Evolutionary conservation across 1,140 invertebrate species (phyloP).

Genomic region (Drosophila lacertosa): DNA sequence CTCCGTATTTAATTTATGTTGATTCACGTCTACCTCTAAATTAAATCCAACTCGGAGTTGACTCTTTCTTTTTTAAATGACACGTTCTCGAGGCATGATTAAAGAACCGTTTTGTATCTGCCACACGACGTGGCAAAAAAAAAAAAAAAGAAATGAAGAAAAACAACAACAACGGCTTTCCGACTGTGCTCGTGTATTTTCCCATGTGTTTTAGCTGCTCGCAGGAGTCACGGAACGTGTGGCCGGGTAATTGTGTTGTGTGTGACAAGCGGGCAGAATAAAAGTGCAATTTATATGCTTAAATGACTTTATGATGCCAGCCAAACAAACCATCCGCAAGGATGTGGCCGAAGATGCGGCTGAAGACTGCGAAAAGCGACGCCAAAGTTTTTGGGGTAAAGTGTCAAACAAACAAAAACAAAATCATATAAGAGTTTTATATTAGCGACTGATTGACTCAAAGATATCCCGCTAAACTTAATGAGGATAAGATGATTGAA

Average conservation of each 20-base stretch:
- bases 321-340: background rate
- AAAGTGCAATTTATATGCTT: constrained; percentile 82
- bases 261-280: constrained; percentile 60
- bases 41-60: background rate
- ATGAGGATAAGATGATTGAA: no score
- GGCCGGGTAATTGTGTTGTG: constrained; percentile 66
- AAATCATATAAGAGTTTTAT: background rate
- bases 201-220: constrained; percentile 5
- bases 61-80: background rate
- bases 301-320: constrained; percentile 78
- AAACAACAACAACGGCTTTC: constrained; percentile 2
- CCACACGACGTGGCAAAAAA: background rate
- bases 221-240: constrained; percentile 24
- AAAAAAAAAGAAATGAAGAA: background rate
- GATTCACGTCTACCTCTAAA: background rate
- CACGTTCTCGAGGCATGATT: constrained; percentile 24
- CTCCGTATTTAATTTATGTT: no score
- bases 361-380: background rate
- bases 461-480: background rate
- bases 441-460: background rate
- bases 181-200: constrained; percentile 3
- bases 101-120: constrained; percentile 4
- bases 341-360: background rate
- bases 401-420: background rate
- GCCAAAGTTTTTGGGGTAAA: background rate